These are phyloP conservation scores for Drosophila barbarae DNA, from an alignment of 2,888 invertebrate species.

Conservation along the genomic window DNA sequence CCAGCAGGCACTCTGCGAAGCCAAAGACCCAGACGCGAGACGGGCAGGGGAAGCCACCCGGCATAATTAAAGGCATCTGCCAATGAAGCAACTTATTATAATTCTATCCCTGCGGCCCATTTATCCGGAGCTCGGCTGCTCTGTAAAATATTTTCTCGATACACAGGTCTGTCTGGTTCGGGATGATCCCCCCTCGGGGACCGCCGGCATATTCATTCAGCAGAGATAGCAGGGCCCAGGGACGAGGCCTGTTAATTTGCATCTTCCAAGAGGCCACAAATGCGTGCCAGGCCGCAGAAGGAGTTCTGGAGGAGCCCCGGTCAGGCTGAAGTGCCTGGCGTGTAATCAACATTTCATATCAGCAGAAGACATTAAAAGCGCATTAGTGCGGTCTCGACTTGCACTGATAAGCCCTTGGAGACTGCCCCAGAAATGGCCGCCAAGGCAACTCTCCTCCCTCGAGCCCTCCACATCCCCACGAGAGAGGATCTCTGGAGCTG, in stretches of 20 bases:
- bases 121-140: conserved; percentile 46
- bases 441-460: conserved; percentile 1
- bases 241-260: conserved; percentile 52
- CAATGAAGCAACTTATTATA: conserved; percentile 77
- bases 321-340: conserved; percentile 41
- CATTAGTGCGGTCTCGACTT: conserved; percentile 78
- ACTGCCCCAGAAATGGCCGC: conserved; percentile 43
- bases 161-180: conserved; percentile 38
- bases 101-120: conserved; percentile 72
- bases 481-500: not conserved
- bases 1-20: not conserved
- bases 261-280: conserved; percentile 48
- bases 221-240: conserved; percentile 36
- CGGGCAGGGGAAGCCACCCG: conserved; percentile 32
- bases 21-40: conserved; percentile 4
- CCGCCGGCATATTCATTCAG: conserved; percentile 45
- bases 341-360: conserved; percentile 79
- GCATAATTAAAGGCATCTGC: conserved; percentile 66
- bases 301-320: not conserved
- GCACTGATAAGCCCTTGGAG: conserved; percentile 62
- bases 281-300: conserved; percentile 19
- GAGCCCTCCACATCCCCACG: not conserved
- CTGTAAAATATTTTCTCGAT: conserved; percentile 38
- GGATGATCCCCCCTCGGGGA: not conserved
- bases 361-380: conserved; percentile 80